Conservation (phyloP, 2,888 invertebrate species). For the Netelia virgata region DNA sequence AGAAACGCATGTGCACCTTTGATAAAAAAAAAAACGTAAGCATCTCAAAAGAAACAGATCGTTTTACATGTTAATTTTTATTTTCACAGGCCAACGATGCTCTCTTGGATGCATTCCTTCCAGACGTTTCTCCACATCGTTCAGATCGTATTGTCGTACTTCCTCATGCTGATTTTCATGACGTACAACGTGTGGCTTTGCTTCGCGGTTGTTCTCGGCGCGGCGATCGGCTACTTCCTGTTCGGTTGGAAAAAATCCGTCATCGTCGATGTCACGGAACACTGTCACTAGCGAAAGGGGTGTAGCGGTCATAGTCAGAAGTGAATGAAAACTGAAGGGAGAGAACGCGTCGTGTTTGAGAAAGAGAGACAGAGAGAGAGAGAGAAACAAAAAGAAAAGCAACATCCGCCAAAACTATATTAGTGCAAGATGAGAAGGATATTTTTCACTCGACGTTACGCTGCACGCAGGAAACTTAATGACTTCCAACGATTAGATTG, state of each 20-base stretch:
- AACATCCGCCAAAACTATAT: slow-evolving; percentile 1
- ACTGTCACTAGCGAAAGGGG: slow-evolving; percentile 90
- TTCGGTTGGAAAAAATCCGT: slow-evolving; percentile 98
- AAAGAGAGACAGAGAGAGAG: no score
- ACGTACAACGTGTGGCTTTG: slow-evolving; percentile 98
- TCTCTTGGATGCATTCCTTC: slow-evolving; percentile 92
- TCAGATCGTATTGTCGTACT: slow-evolving; percentile 96
- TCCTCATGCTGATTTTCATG: slow-evolving; percentile 98
- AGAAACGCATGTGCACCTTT: neutral
- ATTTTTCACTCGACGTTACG: slow-evolving; percentile 53
- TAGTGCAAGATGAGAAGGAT: slow-evolving; percentile 19
- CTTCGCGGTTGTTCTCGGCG: slow-evolving; percentile 94
- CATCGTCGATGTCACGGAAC: slow-evolving; percentile 97
- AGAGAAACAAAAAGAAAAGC: no score
- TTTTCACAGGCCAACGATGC: slow-evolving; percentile 91
- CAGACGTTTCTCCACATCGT: slow-evolving; percentile 96
- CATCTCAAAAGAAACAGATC: neutral
- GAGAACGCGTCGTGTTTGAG: neutral
- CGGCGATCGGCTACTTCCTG: slow-evolving; percentile 96
- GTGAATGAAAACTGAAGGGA: slow-evolving; percentile 1
- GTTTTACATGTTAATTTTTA: slow-evolving; percentile 51
- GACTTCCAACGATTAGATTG: slow-evolving; percentile 51
- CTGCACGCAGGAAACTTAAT: slow-evolving; percentile 62
- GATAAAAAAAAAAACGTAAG: neutral
- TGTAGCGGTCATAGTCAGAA: neutral